Evolutionary conservation across 2,888 invertebrate species (phyloP), one percentile per base, ranked within the genome.

Genomic region (Yponomeuta evonymella): DNA sequence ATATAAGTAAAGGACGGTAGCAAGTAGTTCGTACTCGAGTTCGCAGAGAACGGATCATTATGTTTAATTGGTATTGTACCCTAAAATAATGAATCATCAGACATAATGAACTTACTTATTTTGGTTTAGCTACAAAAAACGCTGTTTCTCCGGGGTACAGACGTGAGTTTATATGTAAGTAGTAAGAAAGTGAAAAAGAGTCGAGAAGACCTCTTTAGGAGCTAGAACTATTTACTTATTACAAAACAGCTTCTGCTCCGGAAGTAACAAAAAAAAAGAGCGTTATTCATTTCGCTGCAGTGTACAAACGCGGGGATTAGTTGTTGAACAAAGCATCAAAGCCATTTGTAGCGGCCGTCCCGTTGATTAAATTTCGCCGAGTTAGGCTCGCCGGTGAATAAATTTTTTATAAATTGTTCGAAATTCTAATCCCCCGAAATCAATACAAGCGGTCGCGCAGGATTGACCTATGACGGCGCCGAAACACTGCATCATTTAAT

Each of bases 401-500:
- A 15, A 48, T 23, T 36, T 67, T 67, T 67, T 33, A 67, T 67
- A 67, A 67, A 67, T 67, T 33, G 43, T 48, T 48, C 67, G 43
- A 67, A 48, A 23, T 67, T 23, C 6, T 48, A 48, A 43, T 29
- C 51, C 15, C 51, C 5, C 15, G 23, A 29, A 67, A 67, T 67
- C 67, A 67, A 67, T 67, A 67, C 48, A 5, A 15, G 43, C 48
- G n/a, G 11, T 5, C 48, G 9, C 6, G 48, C n/a, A 23, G 48
- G 15, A 67, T 67, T 1, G 11, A 48, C 67, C 67, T 48, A 67
- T 48, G 48, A 67, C 67, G 48, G 23, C 43, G 9, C n/a, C n/a
- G 67, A 67, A 43, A 67, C 67, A 43, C 43, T 51, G 48, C 33
- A 69, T 69, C 69, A 69, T 69, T 83, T 83, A 85, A 83, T 83